Evolutionary conservation across 1,140 invertebrate species (phyloP).

Genomic region (Trichoplusia ni): DNA sequence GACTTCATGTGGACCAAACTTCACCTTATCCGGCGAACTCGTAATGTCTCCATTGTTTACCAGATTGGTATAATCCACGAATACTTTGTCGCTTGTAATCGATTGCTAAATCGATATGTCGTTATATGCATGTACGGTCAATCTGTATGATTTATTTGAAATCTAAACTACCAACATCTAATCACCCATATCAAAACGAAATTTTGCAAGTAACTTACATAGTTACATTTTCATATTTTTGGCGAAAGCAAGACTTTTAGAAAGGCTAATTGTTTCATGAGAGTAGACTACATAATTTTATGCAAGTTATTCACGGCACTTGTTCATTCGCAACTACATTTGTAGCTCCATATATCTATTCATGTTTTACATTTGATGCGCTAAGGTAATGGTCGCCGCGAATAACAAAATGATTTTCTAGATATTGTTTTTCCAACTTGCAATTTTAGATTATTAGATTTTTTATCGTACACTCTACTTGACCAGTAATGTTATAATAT

Average conservation of each 20-base stretch:
- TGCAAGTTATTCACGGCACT: slow-evolving; percentile 42
- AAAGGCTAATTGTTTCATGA: slow-evolving; percentile 45
- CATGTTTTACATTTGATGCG: neutral
- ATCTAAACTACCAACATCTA: neutral
- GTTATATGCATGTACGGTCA: neutral
- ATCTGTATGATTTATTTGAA: neutral
- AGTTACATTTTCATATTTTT: slow-evolving; percentile 30
- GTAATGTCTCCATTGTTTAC: slow-evolving; percentile 77
- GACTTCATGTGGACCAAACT: slow-evolving; percentile 58
- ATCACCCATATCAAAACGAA: slow-evolving; percentile 30
- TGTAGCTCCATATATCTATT: no score
- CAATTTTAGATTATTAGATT: no score
- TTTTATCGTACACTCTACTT: no score
- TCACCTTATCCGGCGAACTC: slow-evolving; percentile 69
- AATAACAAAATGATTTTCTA: no score
- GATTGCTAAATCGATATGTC: neutral
- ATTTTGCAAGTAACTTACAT: slow-evolving; percentile 36
- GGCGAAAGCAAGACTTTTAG: slow-evolving; percentile 48
- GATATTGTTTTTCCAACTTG: neutral
- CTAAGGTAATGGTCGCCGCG: no score
- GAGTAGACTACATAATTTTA: slow-evolving; percentile 39
- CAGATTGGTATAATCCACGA: slow-evolving; percentile 59
- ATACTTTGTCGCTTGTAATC: slow-evolving; percentile 34
- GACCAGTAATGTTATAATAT: no score
- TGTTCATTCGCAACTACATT: slow-evolving; percentile 32